Percentiles rank a stretch among this genome's conserved stretches.
Evolutionary conservation across 2,113 vertebrate genomes (phyloP).

Genomic region (Epinephelus fuscoguttatus): DNA sequence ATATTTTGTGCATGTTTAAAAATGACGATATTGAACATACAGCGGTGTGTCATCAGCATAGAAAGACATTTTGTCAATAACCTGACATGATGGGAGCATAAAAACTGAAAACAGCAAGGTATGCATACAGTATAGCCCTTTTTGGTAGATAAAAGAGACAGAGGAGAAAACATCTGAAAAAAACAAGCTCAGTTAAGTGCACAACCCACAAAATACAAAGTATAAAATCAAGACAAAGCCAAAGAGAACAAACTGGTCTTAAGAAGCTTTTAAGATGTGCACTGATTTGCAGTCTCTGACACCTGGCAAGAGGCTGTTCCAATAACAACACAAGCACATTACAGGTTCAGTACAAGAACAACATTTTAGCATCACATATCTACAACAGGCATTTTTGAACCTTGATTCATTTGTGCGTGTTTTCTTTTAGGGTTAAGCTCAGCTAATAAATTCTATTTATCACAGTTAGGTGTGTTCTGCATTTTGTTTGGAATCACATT

Average conservation of each 20-base stretch:
- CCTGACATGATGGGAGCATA: not conserved
- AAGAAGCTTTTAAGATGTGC: not conserved
- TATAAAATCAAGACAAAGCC: not conserved
- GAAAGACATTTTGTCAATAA: not conserved
- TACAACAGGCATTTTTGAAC: not conserved
- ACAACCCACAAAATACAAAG: not conserved
- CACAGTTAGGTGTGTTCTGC: constrained; percentile 17
- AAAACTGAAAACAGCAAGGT: not conserved
- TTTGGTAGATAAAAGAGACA: not conserved
- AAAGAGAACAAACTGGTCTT: not conserved
- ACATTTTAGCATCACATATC: not conserved
- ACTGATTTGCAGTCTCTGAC: not conserved
- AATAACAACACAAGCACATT: not conserved
- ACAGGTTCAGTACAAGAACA: not conserved
- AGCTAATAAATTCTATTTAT: constrained; percentile 11
- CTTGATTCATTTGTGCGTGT: not conserved
- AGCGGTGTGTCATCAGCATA: not conserved
- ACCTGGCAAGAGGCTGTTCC: not conserved
- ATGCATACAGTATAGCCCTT: not conserved
- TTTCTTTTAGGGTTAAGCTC: not conserved
- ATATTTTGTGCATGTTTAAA: not conserved
- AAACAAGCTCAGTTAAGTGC: not conserved
- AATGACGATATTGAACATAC: not conserved
- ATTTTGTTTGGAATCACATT: constrained; percentile 27
- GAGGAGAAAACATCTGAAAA: not conserved